Percentiles rank a stretch among this genome's conserved stretches.
These are phyloP conservation scores for Aleadryas rufinucha DNA, from an alignment of 2,113 vertebrate species.

Conservation along the genomic window DNA sequence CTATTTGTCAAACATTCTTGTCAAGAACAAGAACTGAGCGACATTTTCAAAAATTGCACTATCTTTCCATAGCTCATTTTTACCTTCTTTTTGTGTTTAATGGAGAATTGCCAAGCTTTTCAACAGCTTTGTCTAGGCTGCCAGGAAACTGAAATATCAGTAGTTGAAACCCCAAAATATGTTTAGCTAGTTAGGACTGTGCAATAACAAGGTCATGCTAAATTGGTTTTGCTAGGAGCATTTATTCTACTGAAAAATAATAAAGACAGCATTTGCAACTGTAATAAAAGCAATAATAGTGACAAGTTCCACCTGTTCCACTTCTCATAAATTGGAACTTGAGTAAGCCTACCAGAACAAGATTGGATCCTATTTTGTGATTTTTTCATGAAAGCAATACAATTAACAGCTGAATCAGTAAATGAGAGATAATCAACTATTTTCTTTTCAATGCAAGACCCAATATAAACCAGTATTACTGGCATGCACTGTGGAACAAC, in stretches of 20 bases:
- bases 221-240: conserved; percentile 1
- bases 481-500: neutral
- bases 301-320: neutral
- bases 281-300: conserved; percentile 18
- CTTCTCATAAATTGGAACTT: neutral
- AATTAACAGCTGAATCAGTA: conserved; percentile 34
- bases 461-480: neutral
- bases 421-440: neutral
- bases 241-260: conserved; percentile 31
- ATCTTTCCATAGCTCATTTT: neutral
- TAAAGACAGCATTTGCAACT: conserved; percentile 15
- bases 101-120: neutral
- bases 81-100: neutral
- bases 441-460: neutral
- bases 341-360: neutral
- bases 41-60: neutral
- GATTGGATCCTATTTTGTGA: neutral
- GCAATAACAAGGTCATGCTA: conserved; percentile 10
- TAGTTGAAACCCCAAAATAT: neutral
- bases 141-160: neutral
- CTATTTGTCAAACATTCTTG: too few species aligned
- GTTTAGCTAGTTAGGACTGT: neutral
- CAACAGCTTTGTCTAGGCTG: neutral
- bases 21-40: neutral
- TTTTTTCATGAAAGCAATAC: neutral